Conservation (phyloP, 2,888 invertebrate species). For the Cryptophagus acutangulus region DNA sequence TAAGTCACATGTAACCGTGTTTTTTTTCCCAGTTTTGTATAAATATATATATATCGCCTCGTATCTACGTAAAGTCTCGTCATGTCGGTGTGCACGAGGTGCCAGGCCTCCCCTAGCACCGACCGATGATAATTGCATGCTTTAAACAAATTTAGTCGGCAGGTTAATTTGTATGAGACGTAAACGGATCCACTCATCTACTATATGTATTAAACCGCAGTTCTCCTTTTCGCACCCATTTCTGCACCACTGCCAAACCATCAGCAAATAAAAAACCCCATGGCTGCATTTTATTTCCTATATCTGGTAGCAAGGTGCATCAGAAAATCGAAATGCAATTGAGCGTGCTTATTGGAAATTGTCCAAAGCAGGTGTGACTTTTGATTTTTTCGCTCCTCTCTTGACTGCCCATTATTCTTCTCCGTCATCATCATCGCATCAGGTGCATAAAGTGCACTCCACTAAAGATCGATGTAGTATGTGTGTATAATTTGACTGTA, state of each 20-base stretch:
- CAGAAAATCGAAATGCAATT: no score
- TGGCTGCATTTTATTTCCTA: no score
- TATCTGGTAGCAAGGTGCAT: no score
- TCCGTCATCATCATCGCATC: no score
- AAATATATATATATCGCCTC: conserved; percentile 35
- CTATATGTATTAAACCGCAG: conserved; percentile 33
- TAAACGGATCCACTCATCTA: conserved; percentile 41
- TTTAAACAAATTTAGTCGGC: conserved; percentile 48
- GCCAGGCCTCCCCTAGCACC: conserved; percentile 45
- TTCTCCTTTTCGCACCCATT: conserved; percentile 25
- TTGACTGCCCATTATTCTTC: no score
- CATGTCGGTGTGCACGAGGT: conserved; percentile 25
- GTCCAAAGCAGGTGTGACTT: no score
- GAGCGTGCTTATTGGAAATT: no score
- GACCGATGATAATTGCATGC: conserved; percentile 47
- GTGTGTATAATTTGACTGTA: no score
- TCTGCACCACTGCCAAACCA: conserved; percentile 11
- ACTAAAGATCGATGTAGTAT: no score
- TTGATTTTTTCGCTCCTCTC: no score
- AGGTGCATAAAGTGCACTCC: no score
- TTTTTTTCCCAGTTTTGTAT: conserved; percentile 23
- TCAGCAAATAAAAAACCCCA: no score
- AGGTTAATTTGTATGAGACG: conserved; percentile 48
- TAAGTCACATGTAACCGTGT: conserved; percentile 40
- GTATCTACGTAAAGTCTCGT: conserved; percentile 8